Conservation (phyloP, 2,113 vertebrate species). For the Myodes glareolus region DNA sequence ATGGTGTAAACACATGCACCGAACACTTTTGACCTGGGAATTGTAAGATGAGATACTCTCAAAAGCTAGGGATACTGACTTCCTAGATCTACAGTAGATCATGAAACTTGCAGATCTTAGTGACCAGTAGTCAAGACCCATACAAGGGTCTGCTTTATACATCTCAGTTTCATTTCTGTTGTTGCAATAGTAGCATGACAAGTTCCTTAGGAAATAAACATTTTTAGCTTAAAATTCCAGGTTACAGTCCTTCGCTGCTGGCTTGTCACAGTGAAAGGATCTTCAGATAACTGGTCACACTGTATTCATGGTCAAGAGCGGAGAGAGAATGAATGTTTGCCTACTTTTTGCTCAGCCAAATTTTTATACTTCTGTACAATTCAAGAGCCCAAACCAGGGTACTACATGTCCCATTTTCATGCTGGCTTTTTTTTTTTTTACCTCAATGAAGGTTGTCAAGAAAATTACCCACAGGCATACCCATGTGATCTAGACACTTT, state of each 20-base stretch:
- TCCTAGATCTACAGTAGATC: background rate
- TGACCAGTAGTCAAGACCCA: background rate
- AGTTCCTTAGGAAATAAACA: background rate
- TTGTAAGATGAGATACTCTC: background rate
- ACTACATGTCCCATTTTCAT: background rate
- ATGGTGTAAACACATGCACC: background rate
- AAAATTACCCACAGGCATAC: too few relatives aligned
- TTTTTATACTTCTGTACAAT: background rate
- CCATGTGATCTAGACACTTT: background rate
- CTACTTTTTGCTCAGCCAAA: background rate
- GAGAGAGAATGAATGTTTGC: background rate
- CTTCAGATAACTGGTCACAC: background rate
- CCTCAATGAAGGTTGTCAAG: background rate
- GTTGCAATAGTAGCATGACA: background rate
- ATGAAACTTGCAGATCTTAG: background rate
- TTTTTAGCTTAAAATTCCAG: too few relatives aligned
- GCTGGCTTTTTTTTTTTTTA: too few relatives aligned
- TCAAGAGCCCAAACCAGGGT: background rate
- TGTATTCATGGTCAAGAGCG: background rate
- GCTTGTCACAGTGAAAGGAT: background rate
- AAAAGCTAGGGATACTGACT: background rate
- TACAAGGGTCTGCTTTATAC: background rate
- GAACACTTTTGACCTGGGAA: background rate
- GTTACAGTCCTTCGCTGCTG: background rate
- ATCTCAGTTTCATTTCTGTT: background rate